Evolutionary conservation across 2,113 vertebrate genomes (phyloP), one percentile per base, ranked within the genome.

Genomic region (Rissa tridactyla): DNA sequence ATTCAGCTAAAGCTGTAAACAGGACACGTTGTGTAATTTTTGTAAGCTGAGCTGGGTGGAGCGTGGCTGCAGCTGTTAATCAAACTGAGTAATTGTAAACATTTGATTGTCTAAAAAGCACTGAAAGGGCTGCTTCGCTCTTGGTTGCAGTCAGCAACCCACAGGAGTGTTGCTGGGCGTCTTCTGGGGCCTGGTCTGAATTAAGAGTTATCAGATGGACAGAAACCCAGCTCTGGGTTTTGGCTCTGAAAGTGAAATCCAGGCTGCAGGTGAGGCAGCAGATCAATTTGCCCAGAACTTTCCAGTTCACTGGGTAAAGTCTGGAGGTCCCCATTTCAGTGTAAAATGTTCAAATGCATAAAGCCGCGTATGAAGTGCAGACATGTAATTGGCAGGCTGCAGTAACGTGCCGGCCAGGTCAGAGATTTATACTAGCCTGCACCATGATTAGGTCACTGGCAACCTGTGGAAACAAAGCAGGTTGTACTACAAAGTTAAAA

Each of bases 391-490:
- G 97, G 95, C 94, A 95, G 83, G 54, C 58, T 89, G 36, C 32
- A 88, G 81, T 9, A 58, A 70, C 0, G 1, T 34, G n/a, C 84
- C 30, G 70, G 84, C 95, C 89, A 86, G 91, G 75, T 52, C 91
- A 88, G 82, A 95, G 91, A 97, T 96, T 94, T 95, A 96, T 95
- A 18, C 38, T 91, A 80, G 73, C 78, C 86, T 77, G 66, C 75
- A 61, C 62, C 15, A 2, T 40, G 81, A 82, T 82, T 82, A 93
- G 84, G 62, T 88, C 87, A 91, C 89, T 88, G 89, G 73, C 94
- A 97, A 95, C 75, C 87, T 73, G 64, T 88, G 87, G 92, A 96
- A 91, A 94, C 46, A 94, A 95, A 96, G 86, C 70, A 95, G 84
- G 81, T 97, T 91, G 58, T 60, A 86, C 94, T 94, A 85, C 75